Evolutionary conservation across 1,140 invertebrate species (phyloP), one percentile per base, ranked within the genome.

Genomic region (Prorops nasuta): DNA sequence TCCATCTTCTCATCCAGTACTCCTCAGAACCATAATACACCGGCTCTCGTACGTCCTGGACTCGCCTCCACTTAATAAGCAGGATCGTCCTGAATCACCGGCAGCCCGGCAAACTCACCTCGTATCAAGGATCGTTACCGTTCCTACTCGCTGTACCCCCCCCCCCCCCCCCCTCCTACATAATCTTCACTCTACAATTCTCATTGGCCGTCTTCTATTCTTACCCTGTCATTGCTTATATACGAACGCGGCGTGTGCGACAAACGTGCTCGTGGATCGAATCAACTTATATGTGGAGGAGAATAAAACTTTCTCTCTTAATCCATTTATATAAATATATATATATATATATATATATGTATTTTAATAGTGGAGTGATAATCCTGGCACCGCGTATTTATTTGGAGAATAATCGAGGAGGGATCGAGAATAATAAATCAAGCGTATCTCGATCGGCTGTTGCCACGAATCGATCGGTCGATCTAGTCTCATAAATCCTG

Each of bases 21-120:
- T 57, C 50, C 31, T 46, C 61, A 49, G 62, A 54, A 60, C 64
- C 69, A 71, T 77, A 75, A 74, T 74, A 74, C 69, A 71, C 61
- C 63, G 63, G 64, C 59, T 41, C 44, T 63, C 54, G 24, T 45
- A 59, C 58, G 51, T 62, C 54, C 53, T 51, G 61, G 50, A 64
- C 70, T 75, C 70, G 68, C 67, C 74, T 76, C 75, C 72, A 74
- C 74, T 76, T 77, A 77, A 76, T 77, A 76, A 77, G 71, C 69
- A 61, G 67, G 66, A 74, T 76, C 71, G 70, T 70, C 58, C 62
- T 69, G 71, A 70, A 71, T 66, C 66, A 72, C 59, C 70, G 54
- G 69, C 71, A 72, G 69, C 63, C 62, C 47, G 49, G 47, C 35
- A 38, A n/a, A n/a, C n/a, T n/a, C n/a, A n/a, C n/a, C n/a, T n/a